Base-by-base conservation (phyloP, 2,113 vertebrate species). In the Equus przewalskii region DNA sequence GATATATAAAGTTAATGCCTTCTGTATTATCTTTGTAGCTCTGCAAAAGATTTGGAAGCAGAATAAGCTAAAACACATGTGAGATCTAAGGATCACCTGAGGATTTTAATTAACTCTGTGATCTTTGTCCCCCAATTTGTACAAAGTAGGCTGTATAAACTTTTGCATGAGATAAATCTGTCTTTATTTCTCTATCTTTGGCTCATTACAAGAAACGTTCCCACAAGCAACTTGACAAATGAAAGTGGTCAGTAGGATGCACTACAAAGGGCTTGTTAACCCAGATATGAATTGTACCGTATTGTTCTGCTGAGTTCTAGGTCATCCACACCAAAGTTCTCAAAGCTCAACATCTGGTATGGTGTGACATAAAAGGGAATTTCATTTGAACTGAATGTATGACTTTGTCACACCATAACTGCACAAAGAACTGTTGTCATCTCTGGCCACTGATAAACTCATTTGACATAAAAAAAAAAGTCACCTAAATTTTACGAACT, bases 21-120 rank as follows among this genome's bases (percentile, higher is more conserved):
- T 96, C 85, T 88, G 49, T 49, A 94, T 80, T 67, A 46, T 76
- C 58, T 46, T 78, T 49, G 19, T 83, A 41, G 7, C 70, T 82
- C 69, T 80, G 64, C 30, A 91, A 89, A 91, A 69, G 18, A 76
- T 49, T 91, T 87, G 16, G 51, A 96, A 81, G 75, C n/a, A 7
- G 21, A 94, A 87, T 65, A 90, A 90, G 16, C 4, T 90, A n/a
- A 65, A 96, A 44, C 15, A 76, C 11, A 49, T 1, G 12, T 56
- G 58, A 92, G 75, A 92, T 41, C 33, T 88, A 56, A 83, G 58
- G 28, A 76, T 84, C 36, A 46, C 18, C 24, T 83, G 49, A 94
- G 19, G 28, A 86, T 69, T 89, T 90, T 72, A 87, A 95, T 46
- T 51, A 70, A 62, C 46, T 60, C 67, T 87, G 21, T 85, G 41